Evolutionary conservation across 2,113 vertebrate genomes (phyloP), one percentile per base, ranked within the genome.

Genomic region (Erythrocercus mccallii): DNA sequence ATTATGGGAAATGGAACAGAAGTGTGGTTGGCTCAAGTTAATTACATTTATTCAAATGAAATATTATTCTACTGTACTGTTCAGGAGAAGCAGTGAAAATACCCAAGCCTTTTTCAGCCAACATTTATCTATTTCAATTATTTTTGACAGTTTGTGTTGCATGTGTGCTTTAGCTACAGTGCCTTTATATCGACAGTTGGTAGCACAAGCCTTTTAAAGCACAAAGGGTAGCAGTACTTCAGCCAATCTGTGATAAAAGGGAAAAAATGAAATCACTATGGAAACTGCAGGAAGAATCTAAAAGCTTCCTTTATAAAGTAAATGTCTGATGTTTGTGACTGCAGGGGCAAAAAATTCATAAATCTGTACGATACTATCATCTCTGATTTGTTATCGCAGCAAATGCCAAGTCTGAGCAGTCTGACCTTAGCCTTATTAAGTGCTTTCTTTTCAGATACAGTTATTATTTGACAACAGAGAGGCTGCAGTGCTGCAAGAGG

Each of bases 281-380:
- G 98, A 98, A 98, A 98, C 98, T 97, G 98, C 97, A 96, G 97
- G 97, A 97, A 98, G 98, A 98, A 98, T 98, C 98, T 98, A 98
- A 98, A 97, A 98, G 98, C 97, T 98, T 98, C 98, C 98, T 98
- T 98, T 98, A 97, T 95, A 98, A 98, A 98, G 97, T 98, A 98
- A 98, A 98, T 83, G 98, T 97, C 98, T 98, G 98, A 98, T 98
- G 98, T 98, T 98, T 98, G 97, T 98, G 97, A 97, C 97, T 98
- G 97, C 84, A 80, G 96, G 97, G 97, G 95, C 97, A 98, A 98
- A 98, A 97, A 98, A 97, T 97, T 98, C 98, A 98, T 98, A 98
- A 98, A 98, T 98, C 97, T 97, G 91, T 97, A 95, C 77, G 97
- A 98, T 97, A 97, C 97, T 98, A 98, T 98, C 98, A 94, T 96